Percentiles rank a stretch among this genome's conserved stretches.
These are phyloP conservation scores for Venturia canescens DNA, from an alignment of 1,140 invertebrate genomes.

Conservation along the genomic window DNA sequence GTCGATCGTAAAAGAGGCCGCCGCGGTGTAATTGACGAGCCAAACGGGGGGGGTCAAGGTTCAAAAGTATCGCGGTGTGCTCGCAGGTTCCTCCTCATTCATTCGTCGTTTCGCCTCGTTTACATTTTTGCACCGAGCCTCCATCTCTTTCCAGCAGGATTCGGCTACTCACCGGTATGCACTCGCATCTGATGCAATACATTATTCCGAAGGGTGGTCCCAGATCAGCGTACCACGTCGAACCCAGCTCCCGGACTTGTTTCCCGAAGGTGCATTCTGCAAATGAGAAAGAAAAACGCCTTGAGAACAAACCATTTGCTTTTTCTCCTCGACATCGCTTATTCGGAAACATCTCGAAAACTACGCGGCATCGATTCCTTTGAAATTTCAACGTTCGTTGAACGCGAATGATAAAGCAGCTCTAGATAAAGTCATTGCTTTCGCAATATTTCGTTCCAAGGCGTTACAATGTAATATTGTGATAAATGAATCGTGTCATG, in stretches of 20 bases:
- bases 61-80: constrained; percentile 4
- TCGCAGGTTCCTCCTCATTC: neutral
- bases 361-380: too few relatives aligned
- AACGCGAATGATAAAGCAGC: too few relatives aligned
- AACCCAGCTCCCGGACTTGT: constrained; percentile 88
- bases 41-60: constrained; percentile 13
- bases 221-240: constrained; percentile 92
- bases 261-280: constrained; percentile 94
- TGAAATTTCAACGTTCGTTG: too few relatives aligned
- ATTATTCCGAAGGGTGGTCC: constrained; percentile 94
- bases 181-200: constrained; percentile 96
- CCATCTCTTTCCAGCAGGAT: neutral
- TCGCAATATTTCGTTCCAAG: too few relatives aligned
- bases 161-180: constrained; percentile 87
- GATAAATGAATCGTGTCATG: too few relatives aligned
- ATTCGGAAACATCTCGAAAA: neutral
- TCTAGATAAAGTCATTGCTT: too few relatives aligned
- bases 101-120: neutral
- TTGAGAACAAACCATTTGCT: neutral
- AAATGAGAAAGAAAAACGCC: constrained; percentile 70
- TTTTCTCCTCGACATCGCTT: too few relatives aligned
- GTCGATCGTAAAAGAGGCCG: neutral
- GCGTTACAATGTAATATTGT: too few relatives aligned
- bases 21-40: neutral
- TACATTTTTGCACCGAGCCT: neutral